Percentiles rank a stretch among this genome's conserved stretches.
These are phyloP conservation scores for Bombus polaris DNA, from an alignment of 1,140 invertebrate genomes.

Conservation along the genomic window DNA sequence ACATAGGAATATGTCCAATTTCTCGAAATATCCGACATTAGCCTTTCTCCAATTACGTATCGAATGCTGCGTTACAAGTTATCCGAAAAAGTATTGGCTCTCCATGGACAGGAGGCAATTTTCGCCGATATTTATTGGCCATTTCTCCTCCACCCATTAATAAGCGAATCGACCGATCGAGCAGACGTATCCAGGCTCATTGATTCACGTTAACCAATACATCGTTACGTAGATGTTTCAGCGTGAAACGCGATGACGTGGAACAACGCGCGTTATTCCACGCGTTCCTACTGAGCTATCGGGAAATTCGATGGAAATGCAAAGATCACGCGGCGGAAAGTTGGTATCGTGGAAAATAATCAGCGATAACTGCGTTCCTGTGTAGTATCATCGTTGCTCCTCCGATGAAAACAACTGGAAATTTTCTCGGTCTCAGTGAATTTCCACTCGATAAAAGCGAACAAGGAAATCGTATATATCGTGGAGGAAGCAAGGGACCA, in stretches of 20 bases:
- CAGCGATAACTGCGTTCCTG: slow-evolving; percentile 19
- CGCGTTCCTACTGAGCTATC: not conserved
- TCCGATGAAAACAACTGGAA: not conserved
- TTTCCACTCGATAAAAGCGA: not conserved
- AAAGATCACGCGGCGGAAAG: not conserved
- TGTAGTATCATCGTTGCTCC: not conserved
- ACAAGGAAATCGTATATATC: not conserved
- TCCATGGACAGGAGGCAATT: not conserved
- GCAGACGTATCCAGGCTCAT: not conserved
- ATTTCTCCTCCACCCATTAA: not conserved
- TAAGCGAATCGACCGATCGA: not conserved
- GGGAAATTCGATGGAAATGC: slow-evolving; percentile 7
- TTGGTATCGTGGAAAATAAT: slow-evolving; percentile 34
- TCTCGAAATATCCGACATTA: not conserved
- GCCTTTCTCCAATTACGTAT: too few species aligned
- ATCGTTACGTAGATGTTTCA: not conserved
- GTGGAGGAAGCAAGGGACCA: not conserved
- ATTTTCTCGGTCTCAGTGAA: not conserved
- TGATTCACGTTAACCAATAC: not conserved
- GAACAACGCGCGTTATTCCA: slow-evolving; percentile 14
- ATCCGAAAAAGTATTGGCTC: too few species aligned
- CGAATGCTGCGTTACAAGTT: not conserved
- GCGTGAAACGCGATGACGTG: not conserved
- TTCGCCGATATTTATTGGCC: not conserved
- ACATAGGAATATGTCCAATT: not conserved